A percentile compares a stretch with the other conserved stretches of the same genome.
These are phyloP conservation scores for Tetragonula clypearis DNA, from an alignment of 1,140 invertebrate species.

Conservation along the genomic window DNA sequence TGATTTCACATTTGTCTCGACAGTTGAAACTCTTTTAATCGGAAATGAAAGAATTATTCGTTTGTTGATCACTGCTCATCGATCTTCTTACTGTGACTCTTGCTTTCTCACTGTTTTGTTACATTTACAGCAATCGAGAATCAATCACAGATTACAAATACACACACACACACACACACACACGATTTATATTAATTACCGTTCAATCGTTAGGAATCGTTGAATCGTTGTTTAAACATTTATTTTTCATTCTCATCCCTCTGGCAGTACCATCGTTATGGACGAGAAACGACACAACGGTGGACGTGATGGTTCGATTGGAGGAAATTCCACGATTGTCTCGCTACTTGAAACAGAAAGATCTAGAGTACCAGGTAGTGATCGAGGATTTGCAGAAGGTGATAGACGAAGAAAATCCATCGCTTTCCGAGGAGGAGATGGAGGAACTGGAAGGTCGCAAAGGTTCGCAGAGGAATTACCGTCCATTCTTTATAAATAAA, in stretches of 20 bases:
- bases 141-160: too few species aligned
- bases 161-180: too few species aligned
- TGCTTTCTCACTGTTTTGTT: too few species aligned
- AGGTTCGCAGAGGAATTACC: slow-evolving; percentile 81
- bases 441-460: slow-evolving; percentile 86
- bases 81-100: neutral
- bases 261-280: slow-evolving; percentile 86
- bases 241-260: slow-evolving; percentile 29
- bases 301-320: slow-evolving; percentile 86
- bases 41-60: neutral
- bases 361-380: slow-evolving; percentile 83
- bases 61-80: neutral
- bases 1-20: neutral
- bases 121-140: too few species aligned
- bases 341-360: slow-evolving; percentile 73
- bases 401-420: slow-evolving; percentile 90
- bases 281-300: slow-evolving; percentile 85
- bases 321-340: slow-evolving; percentile 82
- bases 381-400: slow-evolving; percentile 89
- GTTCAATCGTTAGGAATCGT: too few species aligned
- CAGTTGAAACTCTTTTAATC: neutral
- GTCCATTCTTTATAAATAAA: neutral
- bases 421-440: slow-evolving; percentile 83
- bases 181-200: too few species aligned
- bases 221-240: too few species aligned